Evolutionary conservation across 2,888 invertebrate species (phyloP).

Genomic region (Troglohyphantes excavatus): DNA sequence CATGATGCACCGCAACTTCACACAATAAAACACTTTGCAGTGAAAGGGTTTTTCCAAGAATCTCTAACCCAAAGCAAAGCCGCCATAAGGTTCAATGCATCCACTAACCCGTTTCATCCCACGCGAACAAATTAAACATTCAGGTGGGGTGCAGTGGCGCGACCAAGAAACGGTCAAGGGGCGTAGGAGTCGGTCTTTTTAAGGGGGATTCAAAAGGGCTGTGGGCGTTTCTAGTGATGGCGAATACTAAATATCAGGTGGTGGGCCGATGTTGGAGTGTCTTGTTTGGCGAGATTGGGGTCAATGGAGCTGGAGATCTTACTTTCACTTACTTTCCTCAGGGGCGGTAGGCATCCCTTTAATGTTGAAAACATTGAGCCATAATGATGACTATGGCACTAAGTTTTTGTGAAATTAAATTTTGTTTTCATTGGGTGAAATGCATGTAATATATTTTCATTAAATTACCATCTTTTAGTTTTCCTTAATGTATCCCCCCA

Average conservation of each 20-base stretch:
- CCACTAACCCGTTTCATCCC: background rate
- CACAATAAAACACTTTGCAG: too few species aligned
- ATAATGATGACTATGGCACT: too few species aligned
- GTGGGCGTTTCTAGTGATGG: background rate
- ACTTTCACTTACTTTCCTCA: background rate
- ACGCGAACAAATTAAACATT: background rate
- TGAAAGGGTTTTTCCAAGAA: background rate
- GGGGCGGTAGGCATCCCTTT: too few species aligned
- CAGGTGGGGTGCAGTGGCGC: background rate
- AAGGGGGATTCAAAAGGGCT: background rate
- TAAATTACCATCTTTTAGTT: too few species aligned
- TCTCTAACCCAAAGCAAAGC: background rate
- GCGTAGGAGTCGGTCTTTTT: background rate
- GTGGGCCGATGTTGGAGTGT: background rate
- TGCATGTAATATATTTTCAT: too few species aligned
- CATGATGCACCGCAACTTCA: too few species aligned
- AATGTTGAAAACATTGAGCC: too few species aligned
- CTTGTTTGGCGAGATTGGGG: slow-evolving; percentile 19
- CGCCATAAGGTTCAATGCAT: background rate
- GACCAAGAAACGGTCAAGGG: background rate
- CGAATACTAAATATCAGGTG: too few species aligned
- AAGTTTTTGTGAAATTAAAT: too few species aligned
- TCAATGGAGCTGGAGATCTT: slow-evolving; percentile 2
- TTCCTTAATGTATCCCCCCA: too few species aligned
- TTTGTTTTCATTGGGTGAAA: too few species aligned